Percentiles rank a stretch among this genome's conserved stretches.
These are phyloP conservation scores for Drosophila busckii DNA, from an alignment of 1,140 invertebrate species.

Conservation along the genomic window DNA sequence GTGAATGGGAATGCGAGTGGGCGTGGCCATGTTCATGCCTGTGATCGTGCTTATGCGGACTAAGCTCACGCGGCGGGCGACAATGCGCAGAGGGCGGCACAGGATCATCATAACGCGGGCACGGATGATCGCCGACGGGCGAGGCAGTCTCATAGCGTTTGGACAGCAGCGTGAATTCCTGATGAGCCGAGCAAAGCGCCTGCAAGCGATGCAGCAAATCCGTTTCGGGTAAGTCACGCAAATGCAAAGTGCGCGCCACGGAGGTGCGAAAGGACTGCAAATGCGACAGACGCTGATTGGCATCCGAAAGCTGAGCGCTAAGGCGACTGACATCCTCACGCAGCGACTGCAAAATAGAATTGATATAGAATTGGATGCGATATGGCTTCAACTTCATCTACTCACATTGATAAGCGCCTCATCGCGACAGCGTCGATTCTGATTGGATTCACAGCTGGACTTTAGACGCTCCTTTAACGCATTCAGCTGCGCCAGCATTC, in stretches of 20 bases:
- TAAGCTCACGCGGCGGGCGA: constrained; percentile 59
- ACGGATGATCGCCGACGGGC: constrained; percentile 72
- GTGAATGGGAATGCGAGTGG: constrained; percentile 17
- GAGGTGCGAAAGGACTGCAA: constrained; percentile 85
- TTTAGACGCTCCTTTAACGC: constrained; percentile 69
- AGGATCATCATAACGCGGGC: constrained; percentile 71
- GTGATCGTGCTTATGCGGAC: constrained; percentile 29
- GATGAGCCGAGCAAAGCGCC: constrained; percentile 80
- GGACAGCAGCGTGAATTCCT: constrained; percentile 83
- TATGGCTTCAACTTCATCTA: constrained; percentile 31
- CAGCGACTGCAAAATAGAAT: constrained; percentile 78
- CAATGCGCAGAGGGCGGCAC: constrained; percentile 66
- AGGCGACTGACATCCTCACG: constrained; percentile 86
- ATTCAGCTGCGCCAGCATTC: constrained; percentile 56
- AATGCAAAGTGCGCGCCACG: constrained; percentile 82
- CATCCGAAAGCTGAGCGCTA: constrained; percentile 85
- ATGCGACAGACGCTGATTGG: constrained; percentile 86
- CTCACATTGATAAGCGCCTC: constrained; percentile 84
- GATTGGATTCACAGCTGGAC: constrained; percentile 69
- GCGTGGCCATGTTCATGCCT: constrained; percentile 7
- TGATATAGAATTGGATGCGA: background rate
- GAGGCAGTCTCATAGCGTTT: constrained; percentile 80
- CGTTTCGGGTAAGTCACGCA: constrained; percentile 71
- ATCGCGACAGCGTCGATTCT: constrained; percentile 79
- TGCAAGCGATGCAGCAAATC: constrained; percentile 76